Conservation (phyloP, 1,140 invertebrate genomes). For the Trissolcus basalis region DNA sequence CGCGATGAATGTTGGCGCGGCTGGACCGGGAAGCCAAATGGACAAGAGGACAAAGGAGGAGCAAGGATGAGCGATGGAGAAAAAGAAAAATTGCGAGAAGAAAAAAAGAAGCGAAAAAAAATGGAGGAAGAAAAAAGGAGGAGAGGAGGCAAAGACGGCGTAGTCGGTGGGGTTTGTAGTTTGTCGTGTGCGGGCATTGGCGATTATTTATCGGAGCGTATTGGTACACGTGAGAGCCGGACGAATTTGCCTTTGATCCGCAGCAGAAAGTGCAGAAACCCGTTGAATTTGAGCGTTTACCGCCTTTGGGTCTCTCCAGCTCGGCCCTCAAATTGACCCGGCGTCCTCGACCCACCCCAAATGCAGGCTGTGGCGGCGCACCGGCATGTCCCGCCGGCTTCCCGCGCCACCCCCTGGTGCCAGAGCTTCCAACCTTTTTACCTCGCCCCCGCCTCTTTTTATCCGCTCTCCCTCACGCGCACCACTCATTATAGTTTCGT, state of each 20-base stretch:
- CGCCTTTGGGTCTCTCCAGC: slow-evolving; percentile 58
- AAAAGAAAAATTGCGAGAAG: not conserved
- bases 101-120: not conserved
- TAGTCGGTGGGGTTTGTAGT: too few species aligned
- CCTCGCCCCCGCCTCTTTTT: slow-evolving; percentile 64
- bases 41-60: not conserved
- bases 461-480: slow-evolving; percentile 66
- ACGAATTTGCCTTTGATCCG: slow-evolving; percentile 47
- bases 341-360: slow-evolving; percentile 61
- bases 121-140: not conserved
- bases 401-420: slow-evolving; percentile 64
- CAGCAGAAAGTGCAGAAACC: slow-evolving; percentile 40
- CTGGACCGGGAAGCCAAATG: not conserved
- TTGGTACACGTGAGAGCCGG: slow-evolving; percentile 30
- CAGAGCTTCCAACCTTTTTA: slow-evolving; percentile 72
- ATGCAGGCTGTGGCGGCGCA: slow-evolving; percentile 26
- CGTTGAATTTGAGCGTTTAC: slow-evolving; percentile 61
- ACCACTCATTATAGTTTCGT: slow-evolving; percentile 71
- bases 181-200: slow-evolving; percentile 2
- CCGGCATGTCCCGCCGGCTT: slow-evolving; percentile 14
- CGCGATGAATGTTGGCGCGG: not conserved
- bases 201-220: slow-evolving; percentile 42
- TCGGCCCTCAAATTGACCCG: slow-evolving; percentile 64
- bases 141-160: too few species aligned
- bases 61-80: not conserved